These are phyloP conservation scores for Caranx melampygus DNA, from an alignment of 2,113 vertebrate species.

Conservation along the genomic window DNA sequence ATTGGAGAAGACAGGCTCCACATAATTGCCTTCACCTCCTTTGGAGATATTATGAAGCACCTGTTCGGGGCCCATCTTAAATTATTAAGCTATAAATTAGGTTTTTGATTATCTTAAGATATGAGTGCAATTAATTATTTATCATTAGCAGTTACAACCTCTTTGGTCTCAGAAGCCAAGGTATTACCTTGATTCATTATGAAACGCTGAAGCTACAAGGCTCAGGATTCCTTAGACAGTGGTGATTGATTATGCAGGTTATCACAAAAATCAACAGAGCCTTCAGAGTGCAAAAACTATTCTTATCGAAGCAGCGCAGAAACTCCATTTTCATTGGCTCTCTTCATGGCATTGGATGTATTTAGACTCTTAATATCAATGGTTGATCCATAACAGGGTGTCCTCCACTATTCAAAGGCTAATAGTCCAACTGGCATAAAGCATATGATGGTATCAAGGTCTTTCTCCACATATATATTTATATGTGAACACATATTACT, in stretches of 20 bases:
- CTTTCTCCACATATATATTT: no score
- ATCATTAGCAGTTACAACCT: constrained; percentile 3
- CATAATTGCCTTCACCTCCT: constrained; percentile 6
- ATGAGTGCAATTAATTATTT: constrained; percentile 35
- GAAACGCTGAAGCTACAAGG: constrained; percentile 4
- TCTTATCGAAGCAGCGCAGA: neutral
- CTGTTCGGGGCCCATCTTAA: constrained; percentile 17
- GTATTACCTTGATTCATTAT: neutral
- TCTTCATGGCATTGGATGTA: neutral
- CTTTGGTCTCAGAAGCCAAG: neutral
- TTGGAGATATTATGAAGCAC: constrained; percentile 1
- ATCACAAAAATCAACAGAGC: neutral
- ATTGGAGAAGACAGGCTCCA: neutral
- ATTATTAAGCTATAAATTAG: constrained; percentile 47
- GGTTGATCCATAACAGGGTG: neutral
- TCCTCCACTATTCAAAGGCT: neutral
- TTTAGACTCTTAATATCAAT: neutral
- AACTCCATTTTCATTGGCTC: neutral
- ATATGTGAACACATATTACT: no score
- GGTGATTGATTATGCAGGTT: neutral
- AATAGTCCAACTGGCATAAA: neutral
- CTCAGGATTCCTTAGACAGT: neutral
- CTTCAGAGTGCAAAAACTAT: neutral
- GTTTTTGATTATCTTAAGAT: constrained; percentile 42
- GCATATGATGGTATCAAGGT: no score